Evolutionary conservation across 2,888 invertebrate species (phyloP), one percentile per base, ranked within the genome.

Genomic region (Temnothorax rugatulus): DNA sequence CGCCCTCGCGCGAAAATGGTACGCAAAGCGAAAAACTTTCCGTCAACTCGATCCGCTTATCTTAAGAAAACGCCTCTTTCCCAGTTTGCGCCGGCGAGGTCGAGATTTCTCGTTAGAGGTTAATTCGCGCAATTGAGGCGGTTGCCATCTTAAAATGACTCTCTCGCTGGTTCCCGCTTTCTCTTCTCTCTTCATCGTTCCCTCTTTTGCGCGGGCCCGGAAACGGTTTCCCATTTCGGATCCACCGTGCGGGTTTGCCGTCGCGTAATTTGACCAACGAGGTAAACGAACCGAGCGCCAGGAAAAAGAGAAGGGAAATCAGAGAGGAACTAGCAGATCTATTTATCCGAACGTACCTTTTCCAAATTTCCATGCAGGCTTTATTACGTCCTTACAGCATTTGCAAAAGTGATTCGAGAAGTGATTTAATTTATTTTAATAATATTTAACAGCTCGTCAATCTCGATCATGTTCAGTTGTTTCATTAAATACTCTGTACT

Each of bases 91-190:
- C 50, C 54, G n/a, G 18, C 79, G 84, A 84, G 85, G 84, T 90
- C 87, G 90, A 91, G 91, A 91, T 91, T 91, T 90, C 91, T 91
- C 91, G 90, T 91, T 91, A 90, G 86, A 84, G 88, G 89, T 91
- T 91, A 91, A 91, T 91, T 91, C 90, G 88, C 86, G 88, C 91
- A 91, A 91, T 91, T 91, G 89, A 90, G 84, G 82, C 90, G 88
- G 90, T 91, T 88, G 89, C 90, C 91, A 89, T 91, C 91, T 91
- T 89, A 91, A 91, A 90, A 85, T 83, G 90, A 64, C 84, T 79
- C 85, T 79, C 44, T 61, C 50, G 44, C 66, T 47, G 52, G 13
- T 25, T 63, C 25, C 69, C 18, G 15, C 74, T 57, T 38, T 54
- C 69, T 69, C 68, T 21, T 63, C 29, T 74, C 57, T 50, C 44